A percentile compares a stretch with the other conserved stretches of the same genome.
These are phyloP conservation scores for Cheilosia impressa DNA, from an alignment of 2,888 invertebrate genomes.

Conservation along the genomic window DNA sequence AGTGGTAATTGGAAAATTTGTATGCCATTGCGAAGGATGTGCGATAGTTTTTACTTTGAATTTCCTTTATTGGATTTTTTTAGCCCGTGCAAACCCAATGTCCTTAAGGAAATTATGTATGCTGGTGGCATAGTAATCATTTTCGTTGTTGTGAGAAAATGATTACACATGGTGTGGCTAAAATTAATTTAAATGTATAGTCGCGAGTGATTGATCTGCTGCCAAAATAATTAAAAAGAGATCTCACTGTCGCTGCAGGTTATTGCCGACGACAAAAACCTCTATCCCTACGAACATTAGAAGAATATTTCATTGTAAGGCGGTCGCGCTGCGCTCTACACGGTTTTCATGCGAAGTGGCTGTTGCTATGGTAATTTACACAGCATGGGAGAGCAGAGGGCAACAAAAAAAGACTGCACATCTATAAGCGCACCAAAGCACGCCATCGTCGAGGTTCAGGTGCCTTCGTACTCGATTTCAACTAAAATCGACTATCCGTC, in stretches of 20 bases:
- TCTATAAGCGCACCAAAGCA: slow-evolving; percentile 16
- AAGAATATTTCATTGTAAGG: slow-evolving; percentile 40
- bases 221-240: too few relatives aligned
- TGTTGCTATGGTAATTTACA: slow-evolving; percentile 67
- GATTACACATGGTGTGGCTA: neutral
- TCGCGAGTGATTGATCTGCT: too few relatives aligned
- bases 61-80: neutral
- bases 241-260: too few relatives aligned
- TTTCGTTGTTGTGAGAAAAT: slow-evolving; percentile 11
- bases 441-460: slow-evolving; percentile 48
- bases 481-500: too few relatives aligned
- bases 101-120: slow-evolving; percentile 16
- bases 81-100: neutral
- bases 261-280: too few relatives aligned
- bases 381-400: neutral
- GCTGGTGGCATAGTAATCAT: slow-evolving; percentile 18
- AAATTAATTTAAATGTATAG: neutral
- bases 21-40: slow-evolving; percentile 55
- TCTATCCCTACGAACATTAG: slow-evolving; percentile 13
- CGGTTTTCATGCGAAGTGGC: neutral
- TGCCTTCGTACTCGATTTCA: neutral
- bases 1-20: slow-evolving; percentile 66
- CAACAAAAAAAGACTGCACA: neutral
- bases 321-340: neutral
- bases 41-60: slow-evolving; percentile 41